Conservation (phyloP, 2,888 invertebrate species). For the Myathropa florea region DNA sequence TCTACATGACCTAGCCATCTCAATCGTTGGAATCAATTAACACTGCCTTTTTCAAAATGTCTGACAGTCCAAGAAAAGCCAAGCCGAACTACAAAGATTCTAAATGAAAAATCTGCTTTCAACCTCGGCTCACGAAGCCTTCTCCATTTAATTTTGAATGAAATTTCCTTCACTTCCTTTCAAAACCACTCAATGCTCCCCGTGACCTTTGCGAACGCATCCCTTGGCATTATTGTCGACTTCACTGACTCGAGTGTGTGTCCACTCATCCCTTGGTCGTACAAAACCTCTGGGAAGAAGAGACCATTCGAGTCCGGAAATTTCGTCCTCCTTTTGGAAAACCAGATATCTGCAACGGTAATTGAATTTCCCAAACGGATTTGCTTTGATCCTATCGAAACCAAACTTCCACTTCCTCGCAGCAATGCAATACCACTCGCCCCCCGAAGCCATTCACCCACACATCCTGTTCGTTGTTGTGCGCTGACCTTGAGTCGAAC, state of each 20-base stretch:
- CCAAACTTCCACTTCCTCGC: not conserved
- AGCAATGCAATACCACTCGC: not conserved
- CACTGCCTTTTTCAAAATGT: too few relatives aligned
- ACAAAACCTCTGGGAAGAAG: not conserved
- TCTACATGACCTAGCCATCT: too few relatives aligned
- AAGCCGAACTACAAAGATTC: too few relatives aligned
- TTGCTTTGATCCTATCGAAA: slow-evolving; percentile 32
- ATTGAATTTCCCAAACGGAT: slow-evolving; percentile 35
- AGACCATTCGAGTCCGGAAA: not conserved
- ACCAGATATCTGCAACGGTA: slow-evolving; percentile 21
- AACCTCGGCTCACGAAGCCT: too few relatives aligned
- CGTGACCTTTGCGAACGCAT: not conserved
- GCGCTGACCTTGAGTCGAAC: slow-evolving; percentile 38
- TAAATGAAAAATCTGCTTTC: too few relatives aligned
- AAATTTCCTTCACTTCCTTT: not conserved
- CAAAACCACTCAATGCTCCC: not conserved
- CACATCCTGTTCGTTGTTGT: slow-evolving; percentile 27
- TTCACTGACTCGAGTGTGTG: not conserved
- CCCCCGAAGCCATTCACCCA: slow-evolving; percentile 18
- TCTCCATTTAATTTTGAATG: not conserved
- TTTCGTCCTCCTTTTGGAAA: not conserved
- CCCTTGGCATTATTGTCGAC: not conserved
- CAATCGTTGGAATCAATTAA: too few relatives aligned
- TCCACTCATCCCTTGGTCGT: not conserved
- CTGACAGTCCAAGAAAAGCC: too few relatives aligned